Evolutionary conservation across 2,113 vertebrate species (phyloP).

Genomic region (Hyperoodon ampullatus): DNA sequence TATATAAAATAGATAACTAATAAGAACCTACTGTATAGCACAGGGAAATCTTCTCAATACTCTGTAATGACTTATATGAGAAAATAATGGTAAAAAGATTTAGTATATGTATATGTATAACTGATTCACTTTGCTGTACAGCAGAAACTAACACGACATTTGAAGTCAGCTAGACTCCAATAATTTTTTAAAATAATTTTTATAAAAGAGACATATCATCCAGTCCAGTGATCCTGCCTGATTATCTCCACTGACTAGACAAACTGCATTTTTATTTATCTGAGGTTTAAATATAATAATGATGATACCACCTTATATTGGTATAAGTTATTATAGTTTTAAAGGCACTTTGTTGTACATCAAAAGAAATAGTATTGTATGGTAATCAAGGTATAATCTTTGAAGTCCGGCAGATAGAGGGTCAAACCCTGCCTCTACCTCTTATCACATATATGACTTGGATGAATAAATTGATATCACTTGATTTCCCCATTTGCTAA

Average conservation of each 20-base stretch:
- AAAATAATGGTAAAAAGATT: too few species aligned
- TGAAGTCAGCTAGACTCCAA: too few species aligned
- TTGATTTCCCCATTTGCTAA: background rate
- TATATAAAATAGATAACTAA: too few species aligned
- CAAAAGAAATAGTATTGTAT: background rate
- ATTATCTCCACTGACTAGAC: background rate
- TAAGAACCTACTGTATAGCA: too few species aligned
- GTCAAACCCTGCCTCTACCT: background rate
- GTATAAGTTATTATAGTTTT: background rate
- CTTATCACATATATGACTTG: background rate
- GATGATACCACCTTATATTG: background rate
- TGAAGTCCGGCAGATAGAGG: background rate
- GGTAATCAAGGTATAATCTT: background rate
- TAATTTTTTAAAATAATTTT: too few species aligned
- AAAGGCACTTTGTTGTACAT: background rate
- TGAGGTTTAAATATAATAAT: background rate
- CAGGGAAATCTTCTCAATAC: too few species aligned
- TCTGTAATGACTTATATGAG: too few species aligned
- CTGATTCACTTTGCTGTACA: too few species aligned
- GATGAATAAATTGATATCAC: background rate
- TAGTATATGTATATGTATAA: too few species aligned
- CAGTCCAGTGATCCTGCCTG: background rate
- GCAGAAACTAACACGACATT: too few species aligned
- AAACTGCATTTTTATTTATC: background rate
- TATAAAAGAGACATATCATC: background rate